These are phyloP conservation scores for Eilema depressum DNA, from an alignment of 2,888 invertebrate species.

Conservation along the genomic window DNA sequence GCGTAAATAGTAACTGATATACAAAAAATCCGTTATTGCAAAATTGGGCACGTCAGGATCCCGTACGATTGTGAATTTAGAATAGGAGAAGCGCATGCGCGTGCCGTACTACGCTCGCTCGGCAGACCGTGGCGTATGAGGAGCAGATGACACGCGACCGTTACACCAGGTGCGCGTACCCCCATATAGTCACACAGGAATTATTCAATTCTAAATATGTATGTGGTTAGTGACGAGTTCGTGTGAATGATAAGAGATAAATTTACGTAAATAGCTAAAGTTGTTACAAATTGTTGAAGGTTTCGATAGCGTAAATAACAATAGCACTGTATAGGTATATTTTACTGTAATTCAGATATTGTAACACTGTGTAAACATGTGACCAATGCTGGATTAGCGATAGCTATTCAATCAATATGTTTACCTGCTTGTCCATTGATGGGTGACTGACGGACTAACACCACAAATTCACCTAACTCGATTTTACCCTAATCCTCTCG, in stretches of 20 bases:
- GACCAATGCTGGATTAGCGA: too few species aligned
- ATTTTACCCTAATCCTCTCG: too few species aligned
- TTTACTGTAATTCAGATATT: background rate
- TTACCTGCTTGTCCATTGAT: too few species aligned
- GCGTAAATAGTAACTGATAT: conserved; percentile 16
- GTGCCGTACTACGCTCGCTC: conserved; percentile 77
- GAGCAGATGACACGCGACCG: conserved; percentile 86
- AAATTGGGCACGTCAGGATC: conserved; percentile 51
- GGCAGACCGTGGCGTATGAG: conserved; percentile 79
- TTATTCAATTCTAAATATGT: conserved; percentile 37
- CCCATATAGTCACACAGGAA: conserved; percentile 46
- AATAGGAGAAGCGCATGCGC: conserved; percentile 58
- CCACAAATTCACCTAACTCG: too few species aligned
- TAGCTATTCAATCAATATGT: too few species aligned
- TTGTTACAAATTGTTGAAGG: background rate
- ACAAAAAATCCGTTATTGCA: conserved; percentile 51
- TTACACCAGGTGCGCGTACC: conserved; percentile 82
- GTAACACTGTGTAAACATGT: too few species aligned
- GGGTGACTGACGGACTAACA: too few species aligned
- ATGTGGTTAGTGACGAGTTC: conserved; percentile 16
- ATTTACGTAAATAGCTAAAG: background rate
- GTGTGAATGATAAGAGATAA: background rate
- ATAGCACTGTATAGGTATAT: background rate
- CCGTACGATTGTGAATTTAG: conserved; percentile 53
- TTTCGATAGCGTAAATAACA: background rate